Conservation (phyloP, 2,113 vertebrate genomes). For the Shinisaurus crocodilurus region DNA sequence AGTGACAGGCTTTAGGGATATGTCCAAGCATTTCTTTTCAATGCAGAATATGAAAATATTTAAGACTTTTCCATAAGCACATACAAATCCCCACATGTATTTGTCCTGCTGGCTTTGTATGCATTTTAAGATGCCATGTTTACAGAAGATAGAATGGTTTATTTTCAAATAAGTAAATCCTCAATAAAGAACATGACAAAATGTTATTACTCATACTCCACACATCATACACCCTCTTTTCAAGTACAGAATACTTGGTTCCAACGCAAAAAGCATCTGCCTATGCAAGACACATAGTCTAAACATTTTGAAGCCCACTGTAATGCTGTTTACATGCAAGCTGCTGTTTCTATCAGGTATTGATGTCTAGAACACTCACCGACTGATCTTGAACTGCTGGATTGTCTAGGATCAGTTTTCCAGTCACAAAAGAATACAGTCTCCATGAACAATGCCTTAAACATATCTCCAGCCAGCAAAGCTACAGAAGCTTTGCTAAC, state of each 20-base stretch:
- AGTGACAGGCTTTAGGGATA: neutral
- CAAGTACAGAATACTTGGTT: constrained; percentile 18
- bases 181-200: constrained; percentile 29
- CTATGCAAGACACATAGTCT: constrained; percentile 24
- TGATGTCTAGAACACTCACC: neutral
- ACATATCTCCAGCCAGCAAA: neutral
- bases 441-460: neutral
- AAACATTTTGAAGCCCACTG: constrained; percentile 12
- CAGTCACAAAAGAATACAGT: neutral
- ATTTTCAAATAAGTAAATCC: constrained; percentile 52
- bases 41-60: constrained; percentile 5
- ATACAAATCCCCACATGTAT: constrained; percentile 40
- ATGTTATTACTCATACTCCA: neutral
- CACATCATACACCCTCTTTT: constrained; percentile 9
- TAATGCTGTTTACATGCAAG: neutral
- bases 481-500: neutral
- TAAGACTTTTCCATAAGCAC: constrained; percentile 28
- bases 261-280: constrained; percentile 31
- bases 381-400: neutral
- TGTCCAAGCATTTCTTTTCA: neutral
- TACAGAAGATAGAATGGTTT: constrained; percentile 39
- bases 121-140: constrained; percentile 35
- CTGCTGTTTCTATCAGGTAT: constrained; percentile 18
- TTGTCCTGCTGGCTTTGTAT: constrained; percentile 1
- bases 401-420: neutral